phyloP scores from a whole-genome alignment of 2,113 vertebrate genomes.

The Tor tambroides region DNA sequence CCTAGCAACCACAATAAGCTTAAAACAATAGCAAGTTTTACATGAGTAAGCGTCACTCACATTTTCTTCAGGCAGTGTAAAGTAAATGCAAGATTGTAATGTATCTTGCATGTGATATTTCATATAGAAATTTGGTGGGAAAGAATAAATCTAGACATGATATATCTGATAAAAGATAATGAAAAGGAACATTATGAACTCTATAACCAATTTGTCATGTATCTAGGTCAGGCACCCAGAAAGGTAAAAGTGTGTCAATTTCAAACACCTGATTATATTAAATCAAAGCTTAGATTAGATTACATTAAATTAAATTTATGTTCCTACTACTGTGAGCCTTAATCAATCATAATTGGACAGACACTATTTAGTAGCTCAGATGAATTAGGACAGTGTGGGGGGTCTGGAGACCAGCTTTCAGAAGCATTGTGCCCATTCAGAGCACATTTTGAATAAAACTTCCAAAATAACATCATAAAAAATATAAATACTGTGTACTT shows the following conservation, averaged over 20 bases:
- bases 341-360: neutral
- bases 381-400: neutral
- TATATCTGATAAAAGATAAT: neutral
- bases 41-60: neutral
- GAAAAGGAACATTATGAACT: neutral
- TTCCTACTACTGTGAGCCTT: slow-evolving; percentile 2
- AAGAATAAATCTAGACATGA: neutral
- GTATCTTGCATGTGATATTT: neutral
- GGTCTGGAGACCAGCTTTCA: neutral
- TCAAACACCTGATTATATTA: neutral
- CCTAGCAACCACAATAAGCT: slow-evolving; percentile 41
- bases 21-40: neutral
- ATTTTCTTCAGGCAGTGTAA: neutral
- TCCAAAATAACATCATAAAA: neutral
- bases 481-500: no score
- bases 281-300: slow-evolving; percentile 1
- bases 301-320: neutral
- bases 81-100: neutral
- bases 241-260: slow-evolving; percentile 10
- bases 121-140: neutral
- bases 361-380: neutral
- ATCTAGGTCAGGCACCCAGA: neutral
- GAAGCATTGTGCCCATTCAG: neutral
- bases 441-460: neutral
- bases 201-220: neutral